Base-by-base conservation (phyloP, 2,113 vertebrate genomes). In the Caretta caretta region DNA sequence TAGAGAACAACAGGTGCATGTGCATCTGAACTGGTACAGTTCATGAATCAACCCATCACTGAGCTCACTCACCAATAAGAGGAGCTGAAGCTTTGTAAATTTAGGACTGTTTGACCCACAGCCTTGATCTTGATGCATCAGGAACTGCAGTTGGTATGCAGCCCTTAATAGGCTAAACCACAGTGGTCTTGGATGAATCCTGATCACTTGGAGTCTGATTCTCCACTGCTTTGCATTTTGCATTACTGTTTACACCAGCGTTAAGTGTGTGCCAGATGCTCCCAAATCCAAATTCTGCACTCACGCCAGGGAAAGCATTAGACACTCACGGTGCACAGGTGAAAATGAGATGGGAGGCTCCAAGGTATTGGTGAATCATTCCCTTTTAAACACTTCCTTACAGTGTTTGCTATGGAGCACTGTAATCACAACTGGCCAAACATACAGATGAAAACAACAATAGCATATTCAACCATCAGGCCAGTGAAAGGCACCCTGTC, bases 11-110 rank as follows among this genome's bases (percentile, higher is more conserved):
- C 94, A 93, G 91, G 90, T 94, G 93, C 86, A 83, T 53, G 80
- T 79, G 88, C 49, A 91, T 94, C 90, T 94, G 96, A 96, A 94
- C 94, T 90, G 88, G 87, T 96, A 90, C 90, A 92, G 93, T 94
- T 94, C 97, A 97, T 19, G 82, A 95, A 97, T 91, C 93, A 94
- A 90, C 86, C 91, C 95, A 91, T 92, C 90, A 86, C 94, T 92
- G 65, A 46, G 48, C 89, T 95, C 42, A 0, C 92, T 91, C 89
- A 94, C 92, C 95, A 92, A 93, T 75, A 88, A 22, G 65, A 96
- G 75, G 93, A 97, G 81, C 90, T 38, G 38, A 85, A 85, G 1
- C 2, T 78, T 89, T 92, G 53, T 72, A 79, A 56, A 5, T 88
- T 90, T 90, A 90, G 90, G 89, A 78, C 94, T 8, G 86, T 92